Evolutionary conservation across 1,140 invertebrate species (phyloP).

Genomic region (Helicoverpa zea): DNA sequence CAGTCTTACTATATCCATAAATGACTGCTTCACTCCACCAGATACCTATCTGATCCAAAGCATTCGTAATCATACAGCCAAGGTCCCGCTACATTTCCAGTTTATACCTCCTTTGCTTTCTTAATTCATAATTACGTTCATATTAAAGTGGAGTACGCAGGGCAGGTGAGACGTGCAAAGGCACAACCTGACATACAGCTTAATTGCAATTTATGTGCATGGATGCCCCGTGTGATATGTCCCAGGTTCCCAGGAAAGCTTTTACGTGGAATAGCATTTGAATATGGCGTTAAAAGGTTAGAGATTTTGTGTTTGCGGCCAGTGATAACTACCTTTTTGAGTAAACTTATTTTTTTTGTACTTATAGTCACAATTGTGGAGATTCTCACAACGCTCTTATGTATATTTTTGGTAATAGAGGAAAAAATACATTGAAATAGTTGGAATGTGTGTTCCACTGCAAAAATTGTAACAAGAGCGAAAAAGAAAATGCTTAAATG

Average conservation of each 20-base stretch:
- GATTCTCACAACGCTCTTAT: no score
- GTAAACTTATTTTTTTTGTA: no score
- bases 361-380: no score
- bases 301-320: no score
- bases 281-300: no score
- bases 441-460: not conserved
- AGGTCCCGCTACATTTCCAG: conserved; percentile 12
- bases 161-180: conserved; percentile 33
- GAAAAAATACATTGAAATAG: no score
- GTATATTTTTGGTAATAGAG: no score
- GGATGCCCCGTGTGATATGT: conserved; percentile 23
- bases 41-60: not conserved
- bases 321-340: no score
- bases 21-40: no score
- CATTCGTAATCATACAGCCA: conserved; percentile 19
- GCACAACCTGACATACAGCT: conserved; percentile 37
- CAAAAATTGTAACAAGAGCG: no score
- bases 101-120: conserved; percentile 35
- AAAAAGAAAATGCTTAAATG: no score
- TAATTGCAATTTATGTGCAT: conserved; percentile 66
- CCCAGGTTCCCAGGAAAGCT: not conserved
- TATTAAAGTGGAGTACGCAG: conserved; percentile 16
- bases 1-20: not conserved
- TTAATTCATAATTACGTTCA: conserved; percentile 49
- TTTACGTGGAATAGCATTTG: no score